phyloP scores from a whole-genome alignment of 2,797 vertebrate genomes.

The Anas bernieri region DNA sequence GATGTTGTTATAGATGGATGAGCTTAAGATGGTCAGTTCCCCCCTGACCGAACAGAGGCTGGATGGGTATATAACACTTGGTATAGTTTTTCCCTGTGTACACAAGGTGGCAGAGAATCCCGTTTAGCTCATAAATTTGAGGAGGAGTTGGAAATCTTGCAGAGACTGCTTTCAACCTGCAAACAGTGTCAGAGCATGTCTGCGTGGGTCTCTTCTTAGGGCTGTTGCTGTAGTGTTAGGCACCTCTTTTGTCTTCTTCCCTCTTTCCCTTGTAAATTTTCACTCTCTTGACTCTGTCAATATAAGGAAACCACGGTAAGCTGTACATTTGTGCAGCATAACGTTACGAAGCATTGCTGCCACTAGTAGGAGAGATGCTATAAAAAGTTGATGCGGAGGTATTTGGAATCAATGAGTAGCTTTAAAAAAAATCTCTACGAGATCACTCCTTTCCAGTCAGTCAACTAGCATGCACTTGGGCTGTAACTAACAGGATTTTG shows the following conservation, averaged over 20 bases:
- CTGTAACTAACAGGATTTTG: not conserved
- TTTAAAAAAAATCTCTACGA: not conserved
- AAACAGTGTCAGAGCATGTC: not conserved
- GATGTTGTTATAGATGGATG: not conserved
- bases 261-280: not conserved
- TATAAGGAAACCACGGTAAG: not conserved
- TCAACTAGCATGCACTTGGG: not conserved
- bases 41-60: not conserved
- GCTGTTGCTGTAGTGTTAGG: not conserved
- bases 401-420: not conserved
- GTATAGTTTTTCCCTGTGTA: not conserved
- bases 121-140: not conserved
- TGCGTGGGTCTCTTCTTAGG: not conserved
- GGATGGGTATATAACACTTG: not conserved
- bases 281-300: not conserved
- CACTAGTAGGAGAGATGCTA: not conserved
- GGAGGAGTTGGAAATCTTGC: not conserved
- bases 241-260: not conserved
- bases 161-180: not conserved
- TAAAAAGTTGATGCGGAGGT: not conserved
- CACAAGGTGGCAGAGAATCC: conserved; percentile 27
- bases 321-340: not conserved
- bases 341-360: not conserved
- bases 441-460: not conserved
- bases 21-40: rapidly evolving